These are phyloP conservation scores for Acanthosepion lycidas DNA, from an alignment of 2,888 invertebrate species.

Conservation along the genomic window DNA sequence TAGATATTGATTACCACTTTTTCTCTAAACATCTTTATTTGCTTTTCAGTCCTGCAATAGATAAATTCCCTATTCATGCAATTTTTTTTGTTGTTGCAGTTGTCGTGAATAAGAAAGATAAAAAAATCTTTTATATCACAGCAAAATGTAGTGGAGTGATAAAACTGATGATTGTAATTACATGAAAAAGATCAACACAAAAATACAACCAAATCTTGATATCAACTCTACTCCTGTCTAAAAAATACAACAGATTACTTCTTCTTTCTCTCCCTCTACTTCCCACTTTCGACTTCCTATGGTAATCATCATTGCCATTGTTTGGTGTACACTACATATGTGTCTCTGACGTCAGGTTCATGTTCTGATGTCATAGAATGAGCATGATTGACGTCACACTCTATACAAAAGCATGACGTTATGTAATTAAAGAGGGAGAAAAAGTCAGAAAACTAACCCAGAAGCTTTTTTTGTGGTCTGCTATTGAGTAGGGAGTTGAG, in stretches of 20 bases:
- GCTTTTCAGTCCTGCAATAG: too few species aligned
- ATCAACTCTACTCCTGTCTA: not conserved
- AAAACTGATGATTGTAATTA: not conserved
- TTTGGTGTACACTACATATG: not conserved
- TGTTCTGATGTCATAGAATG: slow-evolving; percentile 33
- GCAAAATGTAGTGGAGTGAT: not conserved
- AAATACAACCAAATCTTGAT: not conserved
- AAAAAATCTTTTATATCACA: not conserved
- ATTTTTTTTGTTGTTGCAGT: too few species aligned
- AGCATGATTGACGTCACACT: slow-evolving; percentile 16
- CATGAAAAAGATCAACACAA: not conserved
- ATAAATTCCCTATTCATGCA: too few species aligned
- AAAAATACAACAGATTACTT: not conserved
- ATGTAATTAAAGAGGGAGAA: not conserved
- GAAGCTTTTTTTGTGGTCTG: too few species aligned
- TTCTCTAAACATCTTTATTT: too few species aligned
- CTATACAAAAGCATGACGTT: not conserved
- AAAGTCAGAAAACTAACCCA: not conserved
- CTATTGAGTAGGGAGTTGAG: not conserved
- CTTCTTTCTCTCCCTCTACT: not conserved
- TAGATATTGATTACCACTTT: too few species aligned
- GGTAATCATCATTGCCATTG: not conserved
- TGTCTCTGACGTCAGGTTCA: slow-evolving; percentile 4
- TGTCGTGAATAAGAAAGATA: not conserved
- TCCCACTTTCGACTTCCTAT: not conserved